Percentiles rank a stretch among this genome's conserved stretches.
Conservation (phyloP, 2,888 invertebrate species). For the Pycnomerus fuliginosus region DNA sequence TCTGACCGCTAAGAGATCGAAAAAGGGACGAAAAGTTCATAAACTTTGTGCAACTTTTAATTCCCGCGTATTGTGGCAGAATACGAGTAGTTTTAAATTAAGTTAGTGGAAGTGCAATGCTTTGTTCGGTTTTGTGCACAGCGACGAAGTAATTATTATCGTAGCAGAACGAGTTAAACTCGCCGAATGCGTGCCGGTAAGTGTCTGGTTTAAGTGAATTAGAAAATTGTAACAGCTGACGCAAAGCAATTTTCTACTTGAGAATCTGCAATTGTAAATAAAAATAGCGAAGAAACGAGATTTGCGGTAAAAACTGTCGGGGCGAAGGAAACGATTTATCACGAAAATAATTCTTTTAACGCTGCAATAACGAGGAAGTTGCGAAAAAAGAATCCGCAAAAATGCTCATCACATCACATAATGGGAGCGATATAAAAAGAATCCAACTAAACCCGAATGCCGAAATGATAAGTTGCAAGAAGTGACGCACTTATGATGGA, state of each 20-base stretch:
- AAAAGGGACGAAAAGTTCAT: too few species aligned
- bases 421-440: conserved; percentile 29
- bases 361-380: conserved; percentile 35
- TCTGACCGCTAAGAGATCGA: too few species aligned
- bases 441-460: conserved; percentile 27
- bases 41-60: too few species aligned
- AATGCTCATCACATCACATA: conserved; percentile 28
- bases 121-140: too few species aligned
- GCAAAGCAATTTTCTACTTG: conserved; percentile 35
- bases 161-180: conserved; percentile 6
- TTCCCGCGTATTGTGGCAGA: too few species aligned
- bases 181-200: too few species aligned
- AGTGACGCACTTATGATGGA: conserved; percentile 37
- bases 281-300: conserved; percentile 28
- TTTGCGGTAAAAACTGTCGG: conserved; percentile 30
- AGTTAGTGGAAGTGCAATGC: too few species aligned
- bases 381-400: conserved; percentile 33
- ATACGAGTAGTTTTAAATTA: too few species aligned
- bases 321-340: conserved; percentile 36
- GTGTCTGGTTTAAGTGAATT: conserved; percentile 29
- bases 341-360: conserved; percentile 38
- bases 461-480: conserved; percentile 36
- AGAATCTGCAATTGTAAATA: conserved; percentile 35
- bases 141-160: conserved; percentile 9
- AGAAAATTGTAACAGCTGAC: conserved; percentile 36